phyloP scores from a whole-genome alignment of 2,888 invertebrate genomes.

The Furcula furcula region DNA sequence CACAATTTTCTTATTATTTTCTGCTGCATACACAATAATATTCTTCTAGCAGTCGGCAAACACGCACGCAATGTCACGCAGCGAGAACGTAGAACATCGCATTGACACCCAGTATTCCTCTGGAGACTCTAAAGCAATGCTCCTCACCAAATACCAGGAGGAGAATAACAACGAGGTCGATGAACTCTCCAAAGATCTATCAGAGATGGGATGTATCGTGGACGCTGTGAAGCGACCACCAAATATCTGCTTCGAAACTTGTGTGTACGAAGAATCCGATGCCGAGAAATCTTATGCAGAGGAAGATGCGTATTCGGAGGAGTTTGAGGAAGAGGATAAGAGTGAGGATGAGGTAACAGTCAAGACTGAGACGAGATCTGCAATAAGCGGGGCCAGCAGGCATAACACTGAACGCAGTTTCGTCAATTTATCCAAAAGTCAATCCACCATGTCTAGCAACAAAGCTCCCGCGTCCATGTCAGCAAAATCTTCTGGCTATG shows the following conservation, averaged over 20 bases:
- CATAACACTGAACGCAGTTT: conserved; percentile 27
- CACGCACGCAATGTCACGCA: conserved; percentile 61
- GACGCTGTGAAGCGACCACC: conserved; percentile 65
- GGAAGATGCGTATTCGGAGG: conserved; percentile 68
- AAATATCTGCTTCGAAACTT: conserved; percentile 68
- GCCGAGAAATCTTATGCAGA: conserved; percentile 45
- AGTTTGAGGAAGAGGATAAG: conserved; percentile 72
- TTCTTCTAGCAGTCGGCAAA: conserved; percentile 49
- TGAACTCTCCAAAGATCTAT: conserved; percentile 66
- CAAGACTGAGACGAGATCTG: conserved; percentile 36
- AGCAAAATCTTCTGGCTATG: conserved; percentile 59
- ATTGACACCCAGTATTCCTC: conserved; percentile 59
- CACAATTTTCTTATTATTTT: too few species aligned
- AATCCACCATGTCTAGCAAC: conserved; percentile 49
- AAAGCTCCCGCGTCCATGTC: conserved; percentile 48
- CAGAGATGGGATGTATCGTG: conserved; percentile 74
- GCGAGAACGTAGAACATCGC: conserved; percentile 52
- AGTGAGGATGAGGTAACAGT: conserved; percentile 53
- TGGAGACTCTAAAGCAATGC: conserved; percentile 64
- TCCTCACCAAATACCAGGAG: conserved; percentile 59
- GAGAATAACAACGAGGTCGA: conserved; percentile 76
- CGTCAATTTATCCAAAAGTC: conserved; percentile 59
- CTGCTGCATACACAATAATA: not conserved
- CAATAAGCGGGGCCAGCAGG: conserved; percentile 30
- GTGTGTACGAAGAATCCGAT: conserved; percentile 60